phyloP scores from a whole-genome alignment of 2,113 vertebrate genomes.

The Sinocyclocheilus rhinocerous region DNA sequence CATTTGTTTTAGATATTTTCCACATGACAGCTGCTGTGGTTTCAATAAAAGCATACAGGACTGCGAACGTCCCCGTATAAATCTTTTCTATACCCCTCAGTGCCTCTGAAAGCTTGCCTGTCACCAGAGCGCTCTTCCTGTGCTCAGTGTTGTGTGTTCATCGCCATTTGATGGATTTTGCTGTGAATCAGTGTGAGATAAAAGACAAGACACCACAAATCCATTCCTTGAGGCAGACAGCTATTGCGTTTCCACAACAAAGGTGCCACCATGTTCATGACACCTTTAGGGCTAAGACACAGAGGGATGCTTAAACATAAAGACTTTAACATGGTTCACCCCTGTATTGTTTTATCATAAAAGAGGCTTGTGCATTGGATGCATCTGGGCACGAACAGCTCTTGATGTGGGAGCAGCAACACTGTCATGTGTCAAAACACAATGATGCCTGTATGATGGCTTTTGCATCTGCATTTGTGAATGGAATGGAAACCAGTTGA shows the following conservation, averaged over 20 bases:
- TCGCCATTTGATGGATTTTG: slow-evolving; percentile 22
- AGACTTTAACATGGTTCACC: not conserved
- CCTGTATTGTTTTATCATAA: not conserved
- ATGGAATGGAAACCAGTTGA: not conserved
- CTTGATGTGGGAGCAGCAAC: not conserved
- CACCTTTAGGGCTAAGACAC: not conserved
- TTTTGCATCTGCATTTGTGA: not conserved
- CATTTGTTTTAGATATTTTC: not conserved
- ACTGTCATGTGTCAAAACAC: not conserved
- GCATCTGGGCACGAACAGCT: not conserved
- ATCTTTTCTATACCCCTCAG: not conserved
- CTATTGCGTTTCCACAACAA: not conserved
- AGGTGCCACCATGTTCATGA: not conserved
- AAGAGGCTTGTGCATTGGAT: not conserved
- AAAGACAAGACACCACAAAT: slow-evolving; percentile 8
- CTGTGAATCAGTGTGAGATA: not conserved
- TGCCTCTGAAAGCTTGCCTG: not conserved
- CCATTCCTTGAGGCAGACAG: slow-evolving; percentile 3
- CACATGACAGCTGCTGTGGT: not conserved
- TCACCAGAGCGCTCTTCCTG: not conserved
- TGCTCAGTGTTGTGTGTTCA: not conserved
- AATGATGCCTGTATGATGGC: not conserved
- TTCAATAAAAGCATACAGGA: not conserved
- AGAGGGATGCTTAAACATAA: not conserved
- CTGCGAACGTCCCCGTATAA: not conserved